These are phyloP conservation scores for Lithosia quadra DNA, from an alignment of 2,888 invertebrate species.

Conservation along the genomic window DNA sequence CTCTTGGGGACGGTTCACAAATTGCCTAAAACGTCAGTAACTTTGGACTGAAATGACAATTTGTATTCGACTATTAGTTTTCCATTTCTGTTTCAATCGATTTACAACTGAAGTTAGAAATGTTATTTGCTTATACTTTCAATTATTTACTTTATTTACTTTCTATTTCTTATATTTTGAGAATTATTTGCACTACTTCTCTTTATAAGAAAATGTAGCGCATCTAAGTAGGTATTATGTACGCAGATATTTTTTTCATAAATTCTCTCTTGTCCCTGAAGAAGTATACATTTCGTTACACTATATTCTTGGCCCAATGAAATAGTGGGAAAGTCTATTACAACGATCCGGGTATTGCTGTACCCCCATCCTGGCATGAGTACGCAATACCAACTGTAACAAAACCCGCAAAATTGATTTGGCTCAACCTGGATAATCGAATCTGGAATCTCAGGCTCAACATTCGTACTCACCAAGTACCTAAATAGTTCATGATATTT, in stretches of 20 bases:
- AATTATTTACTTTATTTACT: no score
- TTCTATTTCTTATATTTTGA: background rate
- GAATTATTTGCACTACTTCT: background rate
- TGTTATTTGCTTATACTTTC: background rate
- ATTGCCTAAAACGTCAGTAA: conserved; percentile 76
- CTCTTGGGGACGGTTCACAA: conserved; percentile 79
- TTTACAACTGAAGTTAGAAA: background rate
- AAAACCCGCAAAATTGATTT: no score
- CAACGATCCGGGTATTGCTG: no score
- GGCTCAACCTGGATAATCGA: no score
- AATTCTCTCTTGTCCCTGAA: background rate
- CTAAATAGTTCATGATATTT: no score
- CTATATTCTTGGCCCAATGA: no score
- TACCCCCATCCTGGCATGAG: no score
- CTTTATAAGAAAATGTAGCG: background rate
- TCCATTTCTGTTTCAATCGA: conserved; percentile 11
- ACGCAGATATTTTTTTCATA: background rate
- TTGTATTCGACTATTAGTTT: conserved; percentile 62
- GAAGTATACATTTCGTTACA: no score
- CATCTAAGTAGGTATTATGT: background rate
- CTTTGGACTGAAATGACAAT: conserved; percentile 73
- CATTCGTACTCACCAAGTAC: no score
- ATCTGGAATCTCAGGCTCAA: no score
- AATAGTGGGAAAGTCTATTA: no score
- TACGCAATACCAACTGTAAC: no score